Base-by-base conservation (phyloP, 2,797 vertebrate species). In the Lagodon rhomboides region DNA sequence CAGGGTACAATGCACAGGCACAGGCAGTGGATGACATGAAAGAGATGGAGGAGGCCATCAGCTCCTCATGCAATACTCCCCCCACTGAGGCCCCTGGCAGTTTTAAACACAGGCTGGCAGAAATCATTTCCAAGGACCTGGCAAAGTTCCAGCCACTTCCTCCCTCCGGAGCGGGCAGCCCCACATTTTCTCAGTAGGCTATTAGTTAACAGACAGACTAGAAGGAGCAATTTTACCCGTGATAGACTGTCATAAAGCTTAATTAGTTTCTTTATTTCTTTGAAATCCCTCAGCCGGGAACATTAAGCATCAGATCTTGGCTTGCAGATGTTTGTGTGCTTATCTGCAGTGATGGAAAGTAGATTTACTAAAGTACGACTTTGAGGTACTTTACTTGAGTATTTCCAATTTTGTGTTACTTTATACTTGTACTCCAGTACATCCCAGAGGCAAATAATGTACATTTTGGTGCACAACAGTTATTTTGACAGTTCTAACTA, bases 41-140 rank as follows among this genome's bases (percentile, higher is more conserved):
- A 34, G 86, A 86, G 82, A 74, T 51, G 49, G 85, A 89, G 58
- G 83, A 86, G 60, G 77, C 69, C 80, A 62, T 17, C 61, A 44
- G 62, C 77, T 76, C 68, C 65, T 49, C 89, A 49, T n/a, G 58
- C 38, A 17, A 6, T 13, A 17, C 66, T 46, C 34, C 60, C 74
- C 77, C 85, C 80, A 54, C 77, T 7, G 89, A 92, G 81, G 5
- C 77, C 68, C 85, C 83, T 16, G 84, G 80, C 73, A 90, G 84
- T 84, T 96, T 96, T 86, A 95, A 93, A 93, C 83, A 93, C 56
- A 92, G 86, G 63, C 93, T 95, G 65, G 94, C 94, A 83, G 84
- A 90, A 82, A 88, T 94, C 16, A 87, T 95, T 85, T 93, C 89
- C 76, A 95, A 95, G 88, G 95, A 94, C 73, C 70, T 89, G 88